Percentiles rank a stretch among this genome's conserved stretches.
These are phyloP conservation scores for Drosophila leontia DNA, from an alignment of 1,140 invertebrate genomes.

Conservation along the genomic window DNA sequence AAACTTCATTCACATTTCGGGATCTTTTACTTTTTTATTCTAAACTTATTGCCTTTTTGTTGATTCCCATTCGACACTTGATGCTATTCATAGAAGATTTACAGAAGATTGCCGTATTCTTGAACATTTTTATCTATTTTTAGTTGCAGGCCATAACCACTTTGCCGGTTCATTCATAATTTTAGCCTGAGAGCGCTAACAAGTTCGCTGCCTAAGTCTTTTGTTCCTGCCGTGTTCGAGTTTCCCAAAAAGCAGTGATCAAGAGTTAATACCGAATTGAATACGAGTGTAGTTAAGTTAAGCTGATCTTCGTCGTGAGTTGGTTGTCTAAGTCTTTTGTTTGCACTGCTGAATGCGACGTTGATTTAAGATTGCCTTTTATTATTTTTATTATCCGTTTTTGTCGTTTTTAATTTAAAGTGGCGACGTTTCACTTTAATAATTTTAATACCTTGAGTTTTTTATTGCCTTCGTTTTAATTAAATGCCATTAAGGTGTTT, in stretches of 20 bases:
- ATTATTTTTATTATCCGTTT: conserved; percentile 48
- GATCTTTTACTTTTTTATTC: neutral
- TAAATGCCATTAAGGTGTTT: conserved; percentile 61
- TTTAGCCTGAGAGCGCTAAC: conserved; percentile 26
- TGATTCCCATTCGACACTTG: neutral
- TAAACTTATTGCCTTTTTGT: neutral
- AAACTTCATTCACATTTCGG: neutral
- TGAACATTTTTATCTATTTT: neutral
- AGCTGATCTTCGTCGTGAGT: conserved; percentile 34
- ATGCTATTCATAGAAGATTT: conserved; percentile 10
- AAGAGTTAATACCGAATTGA: conserved; percentile 44
- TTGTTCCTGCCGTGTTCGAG: conserved; percentile 42
- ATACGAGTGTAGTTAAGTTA: conserved; percentile 41
- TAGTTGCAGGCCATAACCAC: conserved; percentile 8
- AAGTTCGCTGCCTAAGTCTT: conserved; percentile 60
- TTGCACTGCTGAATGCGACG: conserved; percentile 50
- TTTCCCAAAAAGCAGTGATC: conserved; percentile 29
- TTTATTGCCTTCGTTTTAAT: conserved; percentile 58
- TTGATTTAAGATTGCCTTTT: conserved; percentile 53
- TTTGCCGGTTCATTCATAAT: conserved; percentile 44
- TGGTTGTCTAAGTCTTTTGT: conserved; percentile 62
- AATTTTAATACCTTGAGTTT: conserved; percentile 61
- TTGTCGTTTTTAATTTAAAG: conserved; percentile 51
- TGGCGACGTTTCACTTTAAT: conserved; percentile 65
- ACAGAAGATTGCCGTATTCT: conserved; percentile 3